Evolutionary conservation across 2,888 invertebrate species (phyloP), one percentile per base, ranked within the genome.

Genomic region (Drosophila kanekoi): DNA sequence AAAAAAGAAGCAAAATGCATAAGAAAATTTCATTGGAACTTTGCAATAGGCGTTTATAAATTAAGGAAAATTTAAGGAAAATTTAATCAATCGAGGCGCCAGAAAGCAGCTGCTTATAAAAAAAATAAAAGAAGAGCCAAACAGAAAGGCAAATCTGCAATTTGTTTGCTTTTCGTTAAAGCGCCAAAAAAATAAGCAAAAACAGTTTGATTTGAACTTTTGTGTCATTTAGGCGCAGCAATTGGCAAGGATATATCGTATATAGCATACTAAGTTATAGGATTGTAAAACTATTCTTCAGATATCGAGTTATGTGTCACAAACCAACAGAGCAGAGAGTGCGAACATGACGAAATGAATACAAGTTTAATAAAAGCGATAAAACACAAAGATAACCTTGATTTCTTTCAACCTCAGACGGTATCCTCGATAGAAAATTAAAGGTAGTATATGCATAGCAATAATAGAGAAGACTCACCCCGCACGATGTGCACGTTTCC

Each of bases 351-450:
- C 89, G 87, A 86, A 86, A 88, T 79, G 73, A 82, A 80, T 84
- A 81, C 54, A 87, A 85, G 89, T 88, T 86, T 78, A 88, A 88
- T 88, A 88, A 88, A 84, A 83, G 70, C 81, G 78, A 83, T 84
- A 57, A 77, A 85, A 84, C 74, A 72, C 63, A 77, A 68, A 62
- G n/a, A n/a, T 9, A 38, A 38, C 8, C 11, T 35, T 14, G 14
- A 16, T 37, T 13, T 33, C 5, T 11, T 23, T 23, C 6, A 28
- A 28, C 2, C 28, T 2, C 1, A 8, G 28, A 28, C 8, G 8
- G 2, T 8, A 8, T 8, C 8, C 8, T 8, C 28, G 28, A 8
- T 28, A 8, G 28, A 2, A 28, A 28, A 28, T 8, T 8, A 28
- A 28, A 8, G 2, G 28, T 28, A 8, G 8, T 8, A 28, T 23